Percentiles rank a stretch among this genome's conserved stretches.
Evolutionary conservation across 2,888 invertebrate species (phyloP).

Genomic region (Oasisia sp.): DNA sequence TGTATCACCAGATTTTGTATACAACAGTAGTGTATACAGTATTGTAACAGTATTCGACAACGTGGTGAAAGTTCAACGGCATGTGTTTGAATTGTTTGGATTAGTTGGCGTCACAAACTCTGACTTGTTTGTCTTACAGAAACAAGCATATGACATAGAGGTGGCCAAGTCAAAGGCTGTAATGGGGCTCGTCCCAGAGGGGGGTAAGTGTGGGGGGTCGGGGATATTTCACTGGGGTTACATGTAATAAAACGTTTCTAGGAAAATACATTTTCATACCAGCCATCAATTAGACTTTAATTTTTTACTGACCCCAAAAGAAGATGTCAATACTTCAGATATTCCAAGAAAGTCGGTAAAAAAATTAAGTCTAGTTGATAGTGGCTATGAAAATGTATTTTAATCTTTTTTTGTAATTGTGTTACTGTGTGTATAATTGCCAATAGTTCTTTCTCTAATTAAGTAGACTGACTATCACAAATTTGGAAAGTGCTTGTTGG

Average conservation of each 20-base stretch:
- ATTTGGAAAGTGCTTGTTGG: neutral
- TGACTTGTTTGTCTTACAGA: conserved; percentile 46
- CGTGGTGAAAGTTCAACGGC: neutral
- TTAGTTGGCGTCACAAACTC: neutral
- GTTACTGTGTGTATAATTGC: neutral
- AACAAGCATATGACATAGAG: conserved; percentile 49
- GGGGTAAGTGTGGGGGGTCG: neutral
- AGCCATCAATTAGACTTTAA: no score
- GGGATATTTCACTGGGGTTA: neutral
- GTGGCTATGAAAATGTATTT: no score
- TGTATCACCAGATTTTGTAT: no score
- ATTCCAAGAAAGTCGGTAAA: no score
- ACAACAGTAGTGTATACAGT: no score
- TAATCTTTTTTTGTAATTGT: neutral
- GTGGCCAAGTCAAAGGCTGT: conserved; percentile 28
- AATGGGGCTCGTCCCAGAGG: conserved; percentile 22
- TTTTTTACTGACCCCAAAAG: no score
- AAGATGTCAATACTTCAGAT: no score
- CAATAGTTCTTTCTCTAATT: no score
- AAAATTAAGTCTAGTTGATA: no score
- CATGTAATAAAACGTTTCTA: neutral
- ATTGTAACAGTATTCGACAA: no score
- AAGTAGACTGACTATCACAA: no score
- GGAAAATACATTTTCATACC: neutral
- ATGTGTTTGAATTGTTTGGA: neutral